A percentile compares a stretch with the other conserved stretches of the same genome.
Evolutionary conservation across 1,140 invertebrate genomes (phyloP).

Genomic region (Colletes gigas): DNA sequence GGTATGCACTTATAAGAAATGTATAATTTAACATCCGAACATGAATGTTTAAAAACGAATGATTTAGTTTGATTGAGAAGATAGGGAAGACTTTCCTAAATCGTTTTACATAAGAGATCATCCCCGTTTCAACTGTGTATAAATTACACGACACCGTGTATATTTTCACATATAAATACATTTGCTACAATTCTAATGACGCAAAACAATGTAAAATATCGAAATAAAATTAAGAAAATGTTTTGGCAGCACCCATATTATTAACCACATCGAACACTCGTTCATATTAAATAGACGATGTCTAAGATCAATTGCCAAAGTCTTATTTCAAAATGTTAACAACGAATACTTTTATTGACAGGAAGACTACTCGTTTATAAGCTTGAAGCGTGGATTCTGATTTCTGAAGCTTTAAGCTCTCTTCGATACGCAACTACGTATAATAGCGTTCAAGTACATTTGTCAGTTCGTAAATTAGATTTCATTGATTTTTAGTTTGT

Average conservation of each 20-base stretch:
- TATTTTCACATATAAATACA: not conserved
- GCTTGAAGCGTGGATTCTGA: conserved; percentile 24
- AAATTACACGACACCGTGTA: too few relatives aligned
- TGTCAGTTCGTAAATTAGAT: not conserved
- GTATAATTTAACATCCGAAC: too few relatives aligned
- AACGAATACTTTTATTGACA: conserved; percentile 22
- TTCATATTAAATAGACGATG: not conserved
- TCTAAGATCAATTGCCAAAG: conserved; percentile 33
- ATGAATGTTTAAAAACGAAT: too few relatives aligned
- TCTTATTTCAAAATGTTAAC: conserved; percentile 23
- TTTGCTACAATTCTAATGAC: not conserved
- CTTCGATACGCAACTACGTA: not conserved
- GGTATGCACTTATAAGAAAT: too few relatives aligned
- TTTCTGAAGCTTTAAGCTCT: conserved; percentile 8
- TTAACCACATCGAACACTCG: not conserved
- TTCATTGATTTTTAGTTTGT: not conserved
- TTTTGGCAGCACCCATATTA: conserved; percentile 8
- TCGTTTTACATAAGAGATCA: too few relatives aligned
- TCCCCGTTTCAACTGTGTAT: too few relatives aligned
- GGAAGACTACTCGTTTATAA: conserved; percentile 51
- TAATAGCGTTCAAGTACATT: conserved; percentile 19
- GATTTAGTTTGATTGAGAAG: too few relatives aligned
- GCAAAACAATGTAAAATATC: not conserved
- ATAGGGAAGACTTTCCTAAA: too few relatives aligned
- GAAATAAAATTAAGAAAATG: not conserved